Conservation (phyloP, 2,797 vertebrate species). For the Pterois miles region DNA sequence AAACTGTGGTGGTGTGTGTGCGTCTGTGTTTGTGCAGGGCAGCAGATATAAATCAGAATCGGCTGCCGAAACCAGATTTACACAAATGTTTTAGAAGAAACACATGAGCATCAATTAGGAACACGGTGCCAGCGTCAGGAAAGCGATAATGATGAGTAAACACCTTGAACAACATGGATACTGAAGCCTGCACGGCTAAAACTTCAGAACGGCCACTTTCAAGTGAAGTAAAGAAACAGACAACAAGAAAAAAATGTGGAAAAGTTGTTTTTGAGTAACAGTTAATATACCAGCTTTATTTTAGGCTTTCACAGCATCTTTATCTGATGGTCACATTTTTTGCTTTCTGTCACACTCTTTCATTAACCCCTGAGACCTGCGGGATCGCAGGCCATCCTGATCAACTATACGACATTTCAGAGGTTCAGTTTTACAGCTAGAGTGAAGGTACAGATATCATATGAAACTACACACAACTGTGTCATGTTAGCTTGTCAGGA, state of each 20-base stretch:
- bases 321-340: background rate
- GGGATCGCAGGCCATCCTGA: no score
- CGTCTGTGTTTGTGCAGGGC: background rate
- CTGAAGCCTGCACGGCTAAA: background rate
- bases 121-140: background rate
- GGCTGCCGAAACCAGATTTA: background rate
- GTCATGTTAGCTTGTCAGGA: no score
- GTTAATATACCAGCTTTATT: background rate
- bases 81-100: background rate
- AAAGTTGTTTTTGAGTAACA: background rate
- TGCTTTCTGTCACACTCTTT: background rate
- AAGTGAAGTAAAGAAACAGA: background rate
- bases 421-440: no score
- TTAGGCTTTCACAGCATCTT: background rate
- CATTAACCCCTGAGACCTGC: background rate
- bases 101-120: conserved; percentile 12
- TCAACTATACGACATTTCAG: no score
- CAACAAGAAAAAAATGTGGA: background rate
- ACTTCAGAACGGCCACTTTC: background rate
- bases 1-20: background rate
- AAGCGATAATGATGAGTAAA: conserved; percentile 1
- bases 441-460: no score
- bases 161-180: background rate
- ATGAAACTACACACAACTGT: no score
- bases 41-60: background rate